Evolutionary conservation across 2,113 vertebrate genomes (phyloP), one percentile per base, ranked within the genome.

Genomic region (Speoplatyrhinus poulsoni): DNA sequence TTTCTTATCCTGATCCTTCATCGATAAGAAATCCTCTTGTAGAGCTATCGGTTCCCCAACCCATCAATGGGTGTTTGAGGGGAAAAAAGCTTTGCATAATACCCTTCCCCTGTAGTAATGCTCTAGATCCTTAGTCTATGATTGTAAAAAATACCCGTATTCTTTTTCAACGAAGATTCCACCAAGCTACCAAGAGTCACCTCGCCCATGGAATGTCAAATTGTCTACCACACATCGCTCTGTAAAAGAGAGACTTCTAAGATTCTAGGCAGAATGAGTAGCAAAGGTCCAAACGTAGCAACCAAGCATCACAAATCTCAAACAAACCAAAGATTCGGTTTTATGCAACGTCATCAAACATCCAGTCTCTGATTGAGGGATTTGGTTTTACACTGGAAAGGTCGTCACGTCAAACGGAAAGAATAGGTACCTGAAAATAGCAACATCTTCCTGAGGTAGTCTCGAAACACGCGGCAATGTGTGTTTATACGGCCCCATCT

Each of bases 401-500:
- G 91, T 79, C 79, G 81, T 88, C 71, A 81, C 78, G 79, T 67
- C 62, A 62, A 78, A 83, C 79, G 80, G 75, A 89, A 89, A 89
- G 65, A 92, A 91, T 88, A 82, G 87, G 90, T 92, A 92, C 82
- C 61, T 73, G 70, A 91, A 86, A 92, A 85, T 82, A 86, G 83
- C 87, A 92, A 84, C 88, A 93, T 94, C 91, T 95, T 94, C 93
- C 91, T 96, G 96, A 97, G 96, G 95, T 97, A 97, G 96, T 97
- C 92, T 95, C 92, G 88, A 85, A 93, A 94, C 89, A 91, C 86
- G 87, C 75, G 75, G 86, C 81, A 87, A 81, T 81, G 62, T 89
- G 84, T 93, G 84, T 93, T 91, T 92, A 82, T 93, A 77, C 6
- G 92, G 85, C 92, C 92, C 89, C 87, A 76, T 88, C 87, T 79